phyloP scores from a whole-genome alignment of 53 echinoderm and acorn worm species.

The Paracentrotus lividus region DNA sequence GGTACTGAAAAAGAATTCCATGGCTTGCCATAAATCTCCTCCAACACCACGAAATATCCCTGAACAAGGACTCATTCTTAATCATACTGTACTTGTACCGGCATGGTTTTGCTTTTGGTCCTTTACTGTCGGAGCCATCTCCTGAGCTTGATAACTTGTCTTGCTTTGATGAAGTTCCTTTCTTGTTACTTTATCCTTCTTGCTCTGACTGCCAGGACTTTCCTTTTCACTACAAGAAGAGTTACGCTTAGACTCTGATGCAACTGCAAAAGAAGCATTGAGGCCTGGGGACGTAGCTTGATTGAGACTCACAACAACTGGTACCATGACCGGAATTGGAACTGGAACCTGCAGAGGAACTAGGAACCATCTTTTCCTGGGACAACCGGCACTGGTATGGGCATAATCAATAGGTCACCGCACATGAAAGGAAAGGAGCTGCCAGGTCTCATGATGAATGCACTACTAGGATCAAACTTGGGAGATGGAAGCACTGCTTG shows the following conservation, averaged over 20 bases:
- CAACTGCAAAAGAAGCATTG: background rate
- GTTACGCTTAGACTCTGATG: conserved; percentile 19
- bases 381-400: conserved; percentile 68
- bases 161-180: conserved; percentile 47
- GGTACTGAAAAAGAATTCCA: conserved; percentile 45
- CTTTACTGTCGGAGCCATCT: conserved; percentile 19
- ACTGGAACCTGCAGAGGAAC: conserved; percentile 73
- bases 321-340: conserved; percentile 79
- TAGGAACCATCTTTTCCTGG: conserved; percentile 67
- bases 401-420: conserved; percentile 79
- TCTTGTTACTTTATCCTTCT: conserved; percentile 52
- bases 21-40: conserved; percentile 63
- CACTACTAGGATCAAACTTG: conserved; percentile 54
- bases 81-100: conserved; percentile 98
- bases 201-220: background rate
- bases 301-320: conserved; percentile 73
- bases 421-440: conserved; percentile 76
- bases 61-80: conserved; percentile 79
- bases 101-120: conserved; percentile 78
- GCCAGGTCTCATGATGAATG: conserved; percentile 45
- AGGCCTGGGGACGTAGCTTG: conserved; percentile 50
- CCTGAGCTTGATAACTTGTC: conserved; percentile 30
- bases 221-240: background rate
- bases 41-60: conserved; percentile 45
- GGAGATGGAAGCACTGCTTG: conserved; percentile 42